Evolutionary conservation across 2,113 vertebrate genomes (phyloP).

Genomic region (Saimiri boliviensis): DNA sequence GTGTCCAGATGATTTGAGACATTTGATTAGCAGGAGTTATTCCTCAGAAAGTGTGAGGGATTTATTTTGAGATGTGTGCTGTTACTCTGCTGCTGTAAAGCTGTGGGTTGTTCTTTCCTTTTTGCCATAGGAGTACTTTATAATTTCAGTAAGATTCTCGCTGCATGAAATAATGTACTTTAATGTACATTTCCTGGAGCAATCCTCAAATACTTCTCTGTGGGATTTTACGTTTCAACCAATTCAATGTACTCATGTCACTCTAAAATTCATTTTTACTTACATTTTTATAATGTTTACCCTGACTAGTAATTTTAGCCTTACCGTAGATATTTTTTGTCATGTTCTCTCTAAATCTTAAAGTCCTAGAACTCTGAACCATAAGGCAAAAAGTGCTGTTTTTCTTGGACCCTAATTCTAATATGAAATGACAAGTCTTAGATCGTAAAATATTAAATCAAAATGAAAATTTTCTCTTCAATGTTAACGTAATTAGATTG

Average conservation of each 20-base stretch:
- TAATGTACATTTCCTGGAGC: conserved; percentile 70
- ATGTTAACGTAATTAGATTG: conserved; percentile 40
- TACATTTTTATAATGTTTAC: conserved; percentile 68
- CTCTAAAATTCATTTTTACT: conserved; percentile 76
- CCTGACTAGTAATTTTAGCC: conserved; percentile 64
- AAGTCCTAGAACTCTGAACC: conserved; percentile 43
- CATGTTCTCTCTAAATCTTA: conserved; percentile 58
- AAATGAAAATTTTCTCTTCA: conserved; percentile 31
- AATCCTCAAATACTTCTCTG: conserved; percentile 70
- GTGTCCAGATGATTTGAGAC: conserved; percentile 67
- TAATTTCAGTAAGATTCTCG: conserved; percentile 66
- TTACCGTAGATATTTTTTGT: conserved; percentile 55
- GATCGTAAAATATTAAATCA: conserved; percentile 57
- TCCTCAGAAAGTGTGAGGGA: conserved; percentile 44
- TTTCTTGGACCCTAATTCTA: conserved; percentile 9
- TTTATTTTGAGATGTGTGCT: conserved; percentile 70
- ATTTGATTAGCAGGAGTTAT: conserved; percentile 57
- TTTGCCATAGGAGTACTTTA: conserved; percentile 67
- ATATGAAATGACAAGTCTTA: conserved; percentile 16
- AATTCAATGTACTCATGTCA: conserved; percentile 68
- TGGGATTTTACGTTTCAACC: conserved; percentile 72
- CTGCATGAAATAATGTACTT: conserved; percentile 61
- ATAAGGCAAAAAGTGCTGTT: conserved; percentile 31
- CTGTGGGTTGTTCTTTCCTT: conserved; percentile 66
- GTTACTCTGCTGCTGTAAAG: conserved; percentile 45